These are phyloP conservation scores for Tetranychus truncatus DNA, from an alignment of 2,888 invertebrate species.

Conservation along the genomic window DNA sequence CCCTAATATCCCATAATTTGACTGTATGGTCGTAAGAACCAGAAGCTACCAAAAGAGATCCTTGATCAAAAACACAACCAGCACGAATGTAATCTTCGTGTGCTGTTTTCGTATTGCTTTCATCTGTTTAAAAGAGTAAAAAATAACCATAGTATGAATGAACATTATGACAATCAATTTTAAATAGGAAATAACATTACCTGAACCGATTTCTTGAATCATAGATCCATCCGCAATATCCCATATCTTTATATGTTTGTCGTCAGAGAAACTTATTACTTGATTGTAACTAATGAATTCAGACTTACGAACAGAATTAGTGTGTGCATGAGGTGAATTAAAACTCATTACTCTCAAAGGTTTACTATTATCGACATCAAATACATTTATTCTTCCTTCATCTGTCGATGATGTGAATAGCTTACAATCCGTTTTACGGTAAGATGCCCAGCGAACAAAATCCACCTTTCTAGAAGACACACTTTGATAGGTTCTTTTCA, in stretches of 20 bases:
- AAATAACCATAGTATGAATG: not conserved
- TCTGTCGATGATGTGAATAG: slow-evolving; percentile 76
- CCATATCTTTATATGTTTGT: slow-evolving; percentile 69
- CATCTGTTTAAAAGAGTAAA: not conserved
- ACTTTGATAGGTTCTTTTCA: slow-evolving; percentile 13
- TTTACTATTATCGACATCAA: slow-evolving; percentile 65
- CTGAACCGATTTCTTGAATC: slow-evolving; percentile 36
- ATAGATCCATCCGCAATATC: slow-evolving; percentile 67
- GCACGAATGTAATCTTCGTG: slow-evolving; percentile 25
- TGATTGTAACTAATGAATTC: slow-evolving; percentile 33
- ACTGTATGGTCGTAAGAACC: slow-evolving; percentile 65
- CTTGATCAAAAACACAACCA: slow-evolving; percentile 13
- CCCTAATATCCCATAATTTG: slow-evolving; percentile 26
- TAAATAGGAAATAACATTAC: not conserved
- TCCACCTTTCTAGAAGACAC: slow-evolving; percentile 8
- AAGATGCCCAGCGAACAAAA: slow-evolving; percentile 46
- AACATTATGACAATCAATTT: not conserved
- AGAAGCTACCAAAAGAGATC: slow-evolving; percentile 13
- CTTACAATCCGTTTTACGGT: slow-evolving; percentile 52
- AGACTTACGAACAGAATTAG: slow-evolving; percentile 11
- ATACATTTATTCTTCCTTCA: slow-evolving; percentile 64
- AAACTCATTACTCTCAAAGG: slow-evolving; percentile 55
- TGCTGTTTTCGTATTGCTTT: not conserved
- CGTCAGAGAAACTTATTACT: slow-evolving; percentile 73
- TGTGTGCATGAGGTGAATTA: slow-evolving; percentile 13